phyloP scores from a whole-genome alignment of 2,888 invertebrate species.

The Eristalinus sepulchralis region DNA sequence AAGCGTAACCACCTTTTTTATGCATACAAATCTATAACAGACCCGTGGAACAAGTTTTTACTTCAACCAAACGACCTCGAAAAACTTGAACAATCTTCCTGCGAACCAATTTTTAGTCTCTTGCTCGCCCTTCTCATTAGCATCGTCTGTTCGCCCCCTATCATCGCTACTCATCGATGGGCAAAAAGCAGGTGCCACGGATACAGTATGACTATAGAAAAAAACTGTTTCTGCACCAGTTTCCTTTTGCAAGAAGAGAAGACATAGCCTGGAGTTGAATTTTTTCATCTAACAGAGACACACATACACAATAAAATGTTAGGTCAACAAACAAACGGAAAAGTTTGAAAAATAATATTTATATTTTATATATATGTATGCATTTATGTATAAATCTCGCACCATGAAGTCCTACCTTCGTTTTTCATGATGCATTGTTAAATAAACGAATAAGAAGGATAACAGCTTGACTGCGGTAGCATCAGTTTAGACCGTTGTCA shows the following conservation, averaged over 20 bases:
- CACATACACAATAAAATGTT: background rate
- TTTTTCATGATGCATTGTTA: slow-evolving; percentile 51
- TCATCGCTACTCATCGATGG: slow-evolving; percentile 25
- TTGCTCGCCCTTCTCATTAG: background rate
- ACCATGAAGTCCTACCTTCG: background rate
- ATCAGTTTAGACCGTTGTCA: slow-evolving; percentile 53
- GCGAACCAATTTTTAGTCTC: background rate
- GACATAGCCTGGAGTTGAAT: background rate
- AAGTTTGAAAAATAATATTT: background rate
- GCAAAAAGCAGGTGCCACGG: background rate
- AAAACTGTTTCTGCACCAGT: background rate
- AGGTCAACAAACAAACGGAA: slow-evolving; percentile 30
- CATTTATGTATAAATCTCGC: background rate
- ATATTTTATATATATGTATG: background rate
- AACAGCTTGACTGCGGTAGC: slow-evolving; percentile 48
- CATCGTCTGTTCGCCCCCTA: background rate
- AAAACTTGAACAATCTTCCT: slow-evolving; percentile 2
- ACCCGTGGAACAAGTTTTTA: background rate
- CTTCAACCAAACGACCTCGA: background rate
- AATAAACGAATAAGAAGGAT: slow-evolving; percentile 46
- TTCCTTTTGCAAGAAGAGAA: background rate
- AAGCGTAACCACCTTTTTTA: background rate
- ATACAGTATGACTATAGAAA: background rate
- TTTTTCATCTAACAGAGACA: background rate
- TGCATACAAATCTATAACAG: slow-evolving; percentile 18